A percentile compares a stretch with the other conserved stretches of the same genome.
Evolutionary conservation across 2,797 vertebrate genomes (phyloP).

Genomic region (Adrianichthys oophorus): DNA sequence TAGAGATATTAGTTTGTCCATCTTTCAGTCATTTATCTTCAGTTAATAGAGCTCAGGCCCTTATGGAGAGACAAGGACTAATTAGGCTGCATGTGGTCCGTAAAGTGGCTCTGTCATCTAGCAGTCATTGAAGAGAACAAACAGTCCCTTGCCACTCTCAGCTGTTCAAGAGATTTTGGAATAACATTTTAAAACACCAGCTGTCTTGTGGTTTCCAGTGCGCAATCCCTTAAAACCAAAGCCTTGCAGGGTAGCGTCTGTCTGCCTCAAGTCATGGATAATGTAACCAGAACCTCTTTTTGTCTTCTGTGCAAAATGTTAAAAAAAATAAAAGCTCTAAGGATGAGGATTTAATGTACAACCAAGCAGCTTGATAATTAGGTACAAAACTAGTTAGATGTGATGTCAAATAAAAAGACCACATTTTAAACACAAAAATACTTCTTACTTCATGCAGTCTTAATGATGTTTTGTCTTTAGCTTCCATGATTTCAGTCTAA

Average conservation of each 20-base stretch:
- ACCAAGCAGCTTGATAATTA: constrained; percentile 46
- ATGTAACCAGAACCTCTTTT: constrained; percentile 48
- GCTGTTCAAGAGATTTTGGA: constrained; percentile 74
- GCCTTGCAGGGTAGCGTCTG: constrained; percentile 43
- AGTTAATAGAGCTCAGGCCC: constrained; percentile 51
- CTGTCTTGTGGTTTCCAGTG: constrained; percentile 72
- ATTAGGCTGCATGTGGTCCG: constrained; percentile 74
- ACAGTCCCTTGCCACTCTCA: constrained; percentile 72
- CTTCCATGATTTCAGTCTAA: no score
- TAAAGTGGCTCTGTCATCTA: constrained; percentile 84
- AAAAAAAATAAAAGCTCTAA: constrained; percentile 15
- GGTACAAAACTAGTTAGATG: constrained; percentile 28
- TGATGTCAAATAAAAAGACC: constrained; percentile 16
- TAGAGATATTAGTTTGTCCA: constrained; percentile 40
- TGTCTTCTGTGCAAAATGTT: constrained; percentile 17
- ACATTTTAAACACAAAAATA: neutral
- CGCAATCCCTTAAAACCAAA: constrained; percentile 68
- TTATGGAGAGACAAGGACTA: constrained; percentile 73
- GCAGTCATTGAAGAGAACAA: constrained; percentile 71
- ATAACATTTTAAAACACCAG: constrained; percentile 69
- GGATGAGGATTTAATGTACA: constrained; percentile 38
- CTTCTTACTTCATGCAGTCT: no score
- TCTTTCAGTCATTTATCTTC: constrained; percentile 67
- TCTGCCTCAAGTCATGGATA: constrained; percentile 42
- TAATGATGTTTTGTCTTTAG: no score